Evolutionary conservation across 1,140 invertebrate species (phyloP).

Genomic region (Cydia pomonella): DNA sequence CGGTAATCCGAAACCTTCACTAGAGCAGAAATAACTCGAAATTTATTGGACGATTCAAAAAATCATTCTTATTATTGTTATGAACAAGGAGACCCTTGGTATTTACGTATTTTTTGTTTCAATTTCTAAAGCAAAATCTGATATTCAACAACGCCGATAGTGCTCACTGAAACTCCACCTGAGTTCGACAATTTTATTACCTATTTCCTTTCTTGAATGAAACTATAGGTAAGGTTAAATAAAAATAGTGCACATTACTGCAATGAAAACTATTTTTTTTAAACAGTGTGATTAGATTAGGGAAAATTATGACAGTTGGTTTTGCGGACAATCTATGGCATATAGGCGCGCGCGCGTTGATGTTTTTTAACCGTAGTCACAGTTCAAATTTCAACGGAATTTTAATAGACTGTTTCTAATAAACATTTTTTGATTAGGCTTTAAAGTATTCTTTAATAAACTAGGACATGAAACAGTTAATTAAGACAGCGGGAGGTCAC

Average conservation of each 20-base stretch:
- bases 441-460: background rate
- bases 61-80: too few relatives aligned
- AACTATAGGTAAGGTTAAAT: too few relatives aligned
- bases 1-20: too few relatives aligned
- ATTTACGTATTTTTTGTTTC: too few relatives aligned
- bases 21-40: too few relatives aligned
- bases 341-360: slow-evolving; percentile 6
- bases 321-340: background rate
- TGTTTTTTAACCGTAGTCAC: slow-evolving; percentile 8
- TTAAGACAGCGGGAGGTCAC: slow-evolving; percentile 2
- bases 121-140: background rate
- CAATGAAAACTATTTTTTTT: background rate
- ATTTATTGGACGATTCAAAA: too few relatives aligned
- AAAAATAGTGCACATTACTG: background rate
- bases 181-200: background rate
- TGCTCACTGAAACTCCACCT: background rate
- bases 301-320: too few relatives aligned
- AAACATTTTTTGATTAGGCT: background rate
- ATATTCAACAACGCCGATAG: background rate
- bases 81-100: too few relatives aligned
- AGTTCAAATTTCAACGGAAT: background rate
- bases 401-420: background rate
- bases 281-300: background rate
- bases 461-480: background rate
- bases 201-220: too few relatives aligned